These are phyloP conservation scores for Nibea albiflora DNA, from an alignment of 2,113 vertebrate species.

Conservation along the genomic window DNA sequence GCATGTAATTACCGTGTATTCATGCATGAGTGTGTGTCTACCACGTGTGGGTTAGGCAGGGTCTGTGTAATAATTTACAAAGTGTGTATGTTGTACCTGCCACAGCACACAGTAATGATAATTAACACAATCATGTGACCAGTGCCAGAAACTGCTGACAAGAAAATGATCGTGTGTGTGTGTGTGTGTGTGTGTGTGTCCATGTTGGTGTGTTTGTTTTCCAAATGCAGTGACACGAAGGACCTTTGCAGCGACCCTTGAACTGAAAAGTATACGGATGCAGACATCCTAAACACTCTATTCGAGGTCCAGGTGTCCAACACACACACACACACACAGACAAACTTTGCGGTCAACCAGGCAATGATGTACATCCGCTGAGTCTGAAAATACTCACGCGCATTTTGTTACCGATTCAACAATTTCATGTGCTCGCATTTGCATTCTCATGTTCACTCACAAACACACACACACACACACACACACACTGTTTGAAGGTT, in stretches of 20 bases:
- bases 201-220: constrained; percentile 76
- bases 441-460: constrained; percentile 29
- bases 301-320: constrained; percentile 74
- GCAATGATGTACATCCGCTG: constrained; percentile 12
- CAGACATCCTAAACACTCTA: constrained; percentile 64
- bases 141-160: constrained; percentile 59
- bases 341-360: constrained; percentile 14
- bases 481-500: constrained; percentile 55
- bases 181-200: constrained; percentile 33
- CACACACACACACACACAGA: constrained; percentile 15
- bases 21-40: not conserved
- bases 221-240: constrained; percentile 38
- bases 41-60: not conserved
- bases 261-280: constrained; percentile 67
- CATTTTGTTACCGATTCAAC: constrained; percentile 23
- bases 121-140: constrained; percentile 59
- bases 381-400: constrained; percentile 10
- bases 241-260: constrained; percentile 74
- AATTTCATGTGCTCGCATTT: constrained; percentile 1
- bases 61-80: constrained; percentile 16
- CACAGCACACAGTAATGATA: constrained; percentile 30
- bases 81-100: constrained; percentile 38
- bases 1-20: not conserved
- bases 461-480: constrained; percentile 4
- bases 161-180: constrained; percentile 54